Evolutionary conservation across 2,888 invertebrate genomes (phyloP).

Genomic region (Philonicus albiceps): DNA sequence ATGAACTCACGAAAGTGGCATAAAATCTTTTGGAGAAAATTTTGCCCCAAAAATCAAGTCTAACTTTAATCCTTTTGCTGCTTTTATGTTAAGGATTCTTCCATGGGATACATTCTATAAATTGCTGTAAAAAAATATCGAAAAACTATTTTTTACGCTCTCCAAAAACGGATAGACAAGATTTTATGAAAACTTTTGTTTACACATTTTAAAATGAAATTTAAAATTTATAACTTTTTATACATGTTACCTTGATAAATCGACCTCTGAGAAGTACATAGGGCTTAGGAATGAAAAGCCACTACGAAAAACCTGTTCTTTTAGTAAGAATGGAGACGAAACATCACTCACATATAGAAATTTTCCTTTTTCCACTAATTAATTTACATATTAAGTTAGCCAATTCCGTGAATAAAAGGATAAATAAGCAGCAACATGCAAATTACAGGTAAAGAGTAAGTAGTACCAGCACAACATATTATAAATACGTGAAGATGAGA

Average conservation of each 20-base stretch:
- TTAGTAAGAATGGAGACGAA: neutral
- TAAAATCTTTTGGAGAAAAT: no score
- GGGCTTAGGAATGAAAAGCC: neutral
- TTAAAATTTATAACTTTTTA: no score
- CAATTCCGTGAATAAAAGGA: slow-evolving; percentile 26
- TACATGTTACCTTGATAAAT: neutral
- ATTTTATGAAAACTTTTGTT: no score
- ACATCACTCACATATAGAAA: neutral
- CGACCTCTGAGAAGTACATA: neutral
- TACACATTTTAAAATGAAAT: no score
- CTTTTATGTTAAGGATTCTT: no score
- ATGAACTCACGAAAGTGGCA: no score
- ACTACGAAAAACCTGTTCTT: neutral
- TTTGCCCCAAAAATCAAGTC: no score
- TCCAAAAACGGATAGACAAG: no score
- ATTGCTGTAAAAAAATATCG: no score
- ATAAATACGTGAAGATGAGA: slow-evolving; percentile 12
- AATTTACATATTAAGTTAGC: neutral
- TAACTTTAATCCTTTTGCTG: no score
- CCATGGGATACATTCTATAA: no score
- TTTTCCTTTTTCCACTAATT: neutral
- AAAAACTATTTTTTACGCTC: no score
- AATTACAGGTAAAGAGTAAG: neutral
- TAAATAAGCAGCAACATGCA: slow-evolving; percentile 20
- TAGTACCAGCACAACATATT: neutral